Conservation (phyloP, 2,888 invertebrate species). For the Eristalis intricaria region DNA sequence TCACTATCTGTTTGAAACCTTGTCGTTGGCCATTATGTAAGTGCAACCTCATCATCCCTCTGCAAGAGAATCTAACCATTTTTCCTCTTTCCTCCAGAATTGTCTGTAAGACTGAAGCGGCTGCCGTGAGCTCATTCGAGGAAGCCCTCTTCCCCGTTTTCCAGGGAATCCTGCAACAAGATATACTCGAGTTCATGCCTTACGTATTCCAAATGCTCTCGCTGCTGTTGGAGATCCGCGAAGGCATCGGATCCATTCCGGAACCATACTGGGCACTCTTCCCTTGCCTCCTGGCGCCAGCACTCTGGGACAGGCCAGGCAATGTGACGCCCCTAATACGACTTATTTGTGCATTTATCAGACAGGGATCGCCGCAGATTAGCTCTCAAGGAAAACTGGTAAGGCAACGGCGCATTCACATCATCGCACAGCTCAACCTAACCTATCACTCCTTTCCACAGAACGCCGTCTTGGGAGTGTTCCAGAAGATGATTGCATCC, state of each 20-base stretch:
- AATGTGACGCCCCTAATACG: constrained; percentile 96
- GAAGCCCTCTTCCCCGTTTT: constrained; percentile 96
- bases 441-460: constrained; percentile 80
- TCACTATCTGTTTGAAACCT: constrained; percentile 98
- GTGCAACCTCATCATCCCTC: constrained; percentile 74
- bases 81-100: constrained; percentile 83
- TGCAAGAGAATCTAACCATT: neutral
- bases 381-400: constrained; percentile 88
- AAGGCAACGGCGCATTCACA: constrained; percentile 75
- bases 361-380: constrained; percentile 87
- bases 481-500: constrained; percentile 97
- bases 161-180: constrained; percentile 95
- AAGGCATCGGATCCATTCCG: constrained; percentile 83
- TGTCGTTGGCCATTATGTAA: constrained; percentile 93
- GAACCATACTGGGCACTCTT: constrained; percentile 94
- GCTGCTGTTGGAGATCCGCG: constrained; percentile 90
- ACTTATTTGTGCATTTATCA: constrained; percentile 93
- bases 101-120: constrained; percentile 91
- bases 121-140: constrained; percentile 93
- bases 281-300: constrained; percentile 93
- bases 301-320: constrained; percentile 95
- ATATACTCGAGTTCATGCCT: constrained; percentile 96
- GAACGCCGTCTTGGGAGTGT: constrained; percentile 94
- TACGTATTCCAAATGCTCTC: constrained; percentile 99
- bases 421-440: neutral